Evolutionary conservation across 2,888 invertebrate genomes (phyloP), one percentile per base, ranked within the genome.

Genomic region (Anoncus sp.): DNA sequence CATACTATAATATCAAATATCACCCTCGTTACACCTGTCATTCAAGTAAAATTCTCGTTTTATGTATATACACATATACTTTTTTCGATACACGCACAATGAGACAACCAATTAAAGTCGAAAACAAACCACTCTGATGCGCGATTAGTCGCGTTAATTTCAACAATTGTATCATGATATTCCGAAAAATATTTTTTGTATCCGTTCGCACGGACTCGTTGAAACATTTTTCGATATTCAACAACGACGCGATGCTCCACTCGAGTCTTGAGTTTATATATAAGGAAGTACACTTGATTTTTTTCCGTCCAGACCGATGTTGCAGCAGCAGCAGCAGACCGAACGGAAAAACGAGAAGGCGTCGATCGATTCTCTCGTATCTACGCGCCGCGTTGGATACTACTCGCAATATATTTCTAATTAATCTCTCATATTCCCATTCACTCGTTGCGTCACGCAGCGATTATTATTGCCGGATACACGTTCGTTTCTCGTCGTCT

Each of bases 61-160:
- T 47, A 47, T 47, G 6, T n/a, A 47, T 47, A 16, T 47, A 47
- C 18, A 16, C 16, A 47, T 47, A 47, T 47, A 6, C 24, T 20
- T 40, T 57, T 24, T 14, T 27, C 40, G 43, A 60, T n/a, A 49
- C 47, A 49, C 59, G 59, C 69, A 47, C 69, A 69, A 69, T 69
- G 47, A 59, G n/a, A 69, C 35, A 57, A 59, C 59, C 6, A 3
- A 20, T 16, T 3, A n/a, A 9, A 60, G 9, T 60, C 16, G 1
- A 10, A 40, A 6, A 18, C 43, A 9, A 3, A 3, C n/a, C 12
- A 43, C 43, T 43, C 43, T 12, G 12, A 47, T 47, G 6, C 47
- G 47, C n/a, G 47, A 16, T 3, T 18, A 47, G 16, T 16, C 18
- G 16, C 16, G n/a, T 16, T 16, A 43, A 3, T n/a, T 43, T n/a